phyloP scores from a whole-genome alignment of 2,113 vertebrate genomes.

The Mastomys natalensis region DNA sequence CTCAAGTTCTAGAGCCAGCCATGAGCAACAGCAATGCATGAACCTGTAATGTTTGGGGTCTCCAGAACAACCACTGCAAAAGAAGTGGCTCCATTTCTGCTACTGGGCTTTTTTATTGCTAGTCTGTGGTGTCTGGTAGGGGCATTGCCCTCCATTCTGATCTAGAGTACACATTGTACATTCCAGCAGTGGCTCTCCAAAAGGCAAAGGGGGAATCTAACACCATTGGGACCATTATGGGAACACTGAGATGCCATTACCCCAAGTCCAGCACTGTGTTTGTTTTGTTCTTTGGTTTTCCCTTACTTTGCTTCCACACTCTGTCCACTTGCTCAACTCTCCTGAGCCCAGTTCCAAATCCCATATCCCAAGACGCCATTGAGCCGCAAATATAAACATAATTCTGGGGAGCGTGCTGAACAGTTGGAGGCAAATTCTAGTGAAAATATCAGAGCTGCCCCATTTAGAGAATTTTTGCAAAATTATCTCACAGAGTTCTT shows the following conservation, averaged over 20 bases:
- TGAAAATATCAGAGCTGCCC: slow-evolving; percentile 51
- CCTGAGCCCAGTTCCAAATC: background rate
- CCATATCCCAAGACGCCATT: background rate
- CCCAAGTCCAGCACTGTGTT: background rate
- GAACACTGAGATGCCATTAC: background rate
- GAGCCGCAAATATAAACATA: background rate
- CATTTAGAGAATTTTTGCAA: slow-evolving; percentile 60
- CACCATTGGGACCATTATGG: background rate
- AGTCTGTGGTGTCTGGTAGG: background rate
- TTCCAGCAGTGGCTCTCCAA: background rate
- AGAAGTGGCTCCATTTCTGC: no score
- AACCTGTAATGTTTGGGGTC: background rate
- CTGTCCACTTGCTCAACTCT: background rate
- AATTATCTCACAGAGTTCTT: slow-evolving; percentile 6
- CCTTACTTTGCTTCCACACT: background rate
- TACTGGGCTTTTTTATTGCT: background rate
- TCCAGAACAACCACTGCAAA: background rate
- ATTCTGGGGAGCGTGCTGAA: background rate
- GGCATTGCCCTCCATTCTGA: background rate
- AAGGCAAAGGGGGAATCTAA: background rate
- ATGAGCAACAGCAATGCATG: background rate
- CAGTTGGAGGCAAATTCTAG: slow-evolving; percentile 12
- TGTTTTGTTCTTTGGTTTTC: background rate
- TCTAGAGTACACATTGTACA: accelerated
- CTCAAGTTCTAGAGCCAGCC: background rate